phyloP scores from a whole-genome alignment of 1,140 invertebrate species.

The Phenacoccus solenopsis region DNA sequence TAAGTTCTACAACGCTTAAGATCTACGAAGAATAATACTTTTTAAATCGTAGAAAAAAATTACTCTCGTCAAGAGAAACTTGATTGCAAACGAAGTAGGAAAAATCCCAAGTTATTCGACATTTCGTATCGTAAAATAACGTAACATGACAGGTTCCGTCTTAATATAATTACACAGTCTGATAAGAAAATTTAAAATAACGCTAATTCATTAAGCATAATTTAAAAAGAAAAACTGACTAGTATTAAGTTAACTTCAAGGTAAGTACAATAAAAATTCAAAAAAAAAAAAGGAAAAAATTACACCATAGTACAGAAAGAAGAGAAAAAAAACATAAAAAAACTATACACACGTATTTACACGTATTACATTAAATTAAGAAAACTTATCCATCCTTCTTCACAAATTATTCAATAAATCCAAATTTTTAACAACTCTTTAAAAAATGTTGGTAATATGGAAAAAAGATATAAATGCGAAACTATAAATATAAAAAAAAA shows the following conservation, averaged over 20 bases:
- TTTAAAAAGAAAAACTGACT: constrained; percentile 18
- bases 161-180: constrained; percentile 7
- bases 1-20: neutral
- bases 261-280: constrained; percentile 16
- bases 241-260: constrained; percentile 9
- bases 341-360: neutral
- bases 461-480: neutral
- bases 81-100: too few relatives aligned
- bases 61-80: neutral
- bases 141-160: too few relatives aligned
- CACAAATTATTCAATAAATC: neutral
- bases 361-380: too few relatives aligned
- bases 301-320: too few relatives aligned
- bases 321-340: neutral
- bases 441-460: neutral
- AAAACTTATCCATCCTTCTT: too few relatives aligned
- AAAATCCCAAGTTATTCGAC: too few relatives aligned
- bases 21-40: neutral
- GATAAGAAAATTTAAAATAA: neutral
- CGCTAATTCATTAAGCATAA: neutral
- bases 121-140: too few relatives aligned
- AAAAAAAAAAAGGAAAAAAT: constrained; percentile 9
- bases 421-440: neutral
- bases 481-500: neutral
- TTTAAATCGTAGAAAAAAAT: neutral